Percentiles rank a stretch among this genome's conserved stretches.
Conservation (phyloP, 2,888 invertebrate genomes). For the Gymnosoma rotundatum region DNA sequence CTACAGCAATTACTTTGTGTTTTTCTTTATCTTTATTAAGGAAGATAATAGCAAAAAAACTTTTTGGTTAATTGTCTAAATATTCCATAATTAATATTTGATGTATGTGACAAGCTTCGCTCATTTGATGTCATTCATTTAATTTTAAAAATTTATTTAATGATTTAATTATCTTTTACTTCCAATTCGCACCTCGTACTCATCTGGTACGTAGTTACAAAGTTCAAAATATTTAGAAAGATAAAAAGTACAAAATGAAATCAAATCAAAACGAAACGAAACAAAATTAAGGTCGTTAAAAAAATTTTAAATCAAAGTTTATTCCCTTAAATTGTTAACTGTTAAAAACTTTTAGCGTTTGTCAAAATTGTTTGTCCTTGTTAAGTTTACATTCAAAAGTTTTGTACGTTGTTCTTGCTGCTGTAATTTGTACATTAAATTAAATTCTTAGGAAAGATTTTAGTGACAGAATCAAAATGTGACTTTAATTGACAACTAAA, state of each 20-base stretch:
- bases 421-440: background rate
- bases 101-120: no score
- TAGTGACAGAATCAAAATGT: slow-evolving; percentile 11
- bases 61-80: no score
- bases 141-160: no score
- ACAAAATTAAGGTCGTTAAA: background rate
- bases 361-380: slow-evolving; percentile 36
- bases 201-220: background rate
- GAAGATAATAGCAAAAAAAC: no score
- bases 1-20: no score
- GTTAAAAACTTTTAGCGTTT: slow-evolving; percentile 37
- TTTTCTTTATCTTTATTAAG: no score
- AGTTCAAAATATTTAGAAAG: background rate
- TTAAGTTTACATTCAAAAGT: background rate
- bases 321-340: background rate
- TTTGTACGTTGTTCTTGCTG: background rate
- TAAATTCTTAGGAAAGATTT: background rate
- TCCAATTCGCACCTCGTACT: background rate
- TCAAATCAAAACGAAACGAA: background rate
- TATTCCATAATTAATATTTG: no score
- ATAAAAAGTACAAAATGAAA: background rate
- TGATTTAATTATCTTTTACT: no score
- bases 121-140: no score
- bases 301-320: background rate
- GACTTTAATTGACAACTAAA: slow-evolving; percentile 53